Evolutionary conservation across 2,797 vertebrate genomes (phyloP).

Genomic region (Bryconaethiops microstoma): DNA sequence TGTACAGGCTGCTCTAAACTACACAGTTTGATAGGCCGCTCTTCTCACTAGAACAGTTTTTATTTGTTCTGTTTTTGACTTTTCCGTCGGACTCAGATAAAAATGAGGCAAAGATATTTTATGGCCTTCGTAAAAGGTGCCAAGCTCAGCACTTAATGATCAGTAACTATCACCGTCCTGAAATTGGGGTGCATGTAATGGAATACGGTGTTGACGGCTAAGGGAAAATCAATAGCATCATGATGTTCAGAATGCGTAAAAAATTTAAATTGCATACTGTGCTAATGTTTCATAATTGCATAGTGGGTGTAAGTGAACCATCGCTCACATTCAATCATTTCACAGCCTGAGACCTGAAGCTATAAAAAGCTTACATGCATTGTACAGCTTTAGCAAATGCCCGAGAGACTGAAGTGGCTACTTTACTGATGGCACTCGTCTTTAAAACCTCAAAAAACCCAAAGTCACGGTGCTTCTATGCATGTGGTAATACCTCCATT

Average conservation of each 20-base stretch:
- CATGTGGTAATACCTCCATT: constrained; percentile 2
- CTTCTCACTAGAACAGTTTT: neutral
- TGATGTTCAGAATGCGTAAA: constrained; percentile 5
- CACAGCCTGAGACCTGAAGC: constrained; percentile 20
- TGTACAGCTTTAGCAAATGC: constrained; percentile 18
- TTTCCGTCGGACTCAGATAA: neutral
- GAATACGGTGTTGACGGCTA: neutral
- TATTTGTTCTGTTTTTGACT: neutral
- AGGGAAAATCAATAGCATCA: neutral
- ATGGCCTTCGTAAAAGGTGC: constrained; percentile 5
- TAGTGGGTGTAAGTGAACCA: constrained; percentile 21
- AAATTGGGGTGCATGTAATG: constrained; percentile 5
- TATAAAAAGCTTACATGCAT: constrained; percentile 34
- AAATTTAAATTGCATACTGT: neutral
- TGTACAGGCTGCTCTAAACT: neutral
- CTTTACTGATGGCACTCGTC: constrained; percentile 10
- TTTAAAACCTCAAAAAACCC: constrained; percentile 25
- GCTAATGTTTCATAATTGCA: constrained; percentile 27
- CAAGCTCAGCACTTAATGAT: constrained; percentile 24
- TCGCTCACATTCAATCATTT: constrained; percentile 30
- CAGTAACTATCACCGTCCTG: neutral
- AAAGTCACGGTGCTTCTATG: neutral
- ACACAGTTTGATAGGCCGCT: neutral
- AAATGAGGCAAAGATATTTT: neutral
- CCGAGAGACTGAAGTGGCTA: constrained; percentile 5